Percentiles rank a stretch among this genome's conserved stretches.
Evolutionary conservation across 1,140 invertebrate genomes (phyloP).

Genomic region (Parasteatoda tepidariorum): DNA sequence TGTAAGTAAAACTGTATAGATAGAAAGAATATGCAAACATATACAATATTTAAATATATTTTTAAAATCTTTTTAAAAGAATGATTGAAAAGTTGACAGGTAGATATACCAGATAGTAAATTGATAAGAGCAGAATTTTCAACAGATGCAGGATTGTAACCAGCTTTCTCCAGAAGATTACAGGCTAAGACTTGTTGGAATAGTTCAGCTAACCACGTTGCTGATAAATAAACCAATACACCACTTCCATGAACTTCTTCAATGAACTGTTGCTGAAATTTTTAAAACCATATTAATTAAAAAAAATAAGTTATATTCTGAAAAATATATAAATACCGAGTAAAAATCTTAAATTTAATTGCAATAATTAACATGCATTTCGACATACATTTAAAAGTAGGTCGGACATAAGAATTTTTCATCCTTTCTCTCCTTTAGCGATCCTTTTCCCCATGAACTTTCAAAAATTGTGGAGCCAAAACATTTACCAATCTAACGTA

Average conservation of each 20-base stretch:
- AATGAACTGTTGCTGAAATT: constrained; percentile 89
- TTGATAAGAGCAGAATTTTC: constrained; percentile 79
- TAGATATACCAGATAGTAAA: constrained; percentile 78
- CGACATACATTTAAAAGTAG: too few species aligned
- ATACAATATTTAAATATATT: too few species aligned
- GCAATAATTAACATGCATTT: background rate
- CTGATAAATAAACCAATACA: constrained; percentile 89
- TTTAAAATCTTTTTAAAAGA: too few species aligned
- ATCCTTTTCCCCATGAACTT: too few species aligned
- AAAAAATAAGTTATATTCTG: constrained; percentile 10
- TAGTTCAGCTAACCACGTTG: constrained; percentile 89
- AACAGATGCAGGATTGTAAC: constrained; percentile 72
- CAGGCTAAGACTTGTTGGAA: constrained; percentile 85
- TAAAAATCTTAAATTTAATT: background rate
- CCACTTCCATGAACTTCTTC: constrained; percentile 91
- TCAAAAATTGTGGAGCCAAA: too few species aligned
- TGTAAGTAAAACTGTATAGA: too few species aligned
- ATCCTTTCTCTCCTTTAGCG: too few species aligned
- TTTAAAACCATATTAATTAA: constrained; percentile 9
- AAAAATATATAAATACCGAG: background rate
- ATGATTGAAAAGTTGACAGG: too few species aligned
- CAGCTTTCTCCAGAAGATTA: constrained; percentile 79
- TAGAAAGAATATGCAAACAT: too few species aligned
- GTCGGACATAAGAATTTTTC: too few species aligned
- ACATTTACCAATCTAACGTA: too few species aligned